Evolutionary conservation across 2,113 vertebrate species (phyloP).

Genomic region (Spea multiplicata): DNA sequence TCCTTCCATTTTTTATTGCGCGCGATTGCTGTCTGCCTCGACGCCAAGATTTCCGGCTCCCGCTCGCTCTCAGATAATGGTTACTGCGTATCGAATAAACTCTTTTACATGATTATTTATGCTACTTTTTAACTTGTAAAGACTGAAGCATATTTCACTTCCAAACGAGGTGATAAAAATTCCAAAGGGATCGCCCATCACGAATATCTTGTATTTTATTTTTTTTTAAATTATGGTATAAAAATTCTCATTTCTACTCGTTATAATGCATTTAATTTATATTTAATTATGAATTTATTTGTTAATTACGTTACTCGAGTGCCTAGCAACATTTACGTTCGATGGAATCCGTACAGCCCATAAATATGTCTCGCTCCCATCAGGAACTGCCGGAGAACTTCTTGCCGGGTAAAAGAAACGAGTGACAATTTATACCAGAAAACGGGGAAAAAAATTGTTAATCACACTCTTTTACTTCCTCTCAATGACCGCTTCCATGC

Average conservation of each 20-base stretch:
- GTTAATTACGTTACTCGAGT: conserved; percentile 37
- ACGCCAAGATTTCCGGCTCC: background rate
- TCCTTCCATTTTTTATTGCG: background rate
- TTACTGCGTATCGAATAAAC: background rate
- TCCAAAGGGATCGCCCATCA: conserved; percentile 12
- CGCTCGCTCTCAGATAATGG: background rate
- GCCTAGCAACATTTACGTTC: conserved; percentile 3
- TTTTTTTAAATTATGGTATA: conserved; percentile 20
- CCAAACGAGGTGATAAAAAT: conserved; percentile 4
- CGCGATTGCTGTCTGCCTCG: background rate
- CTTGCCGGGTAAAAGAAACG: conserved; percentile 5
- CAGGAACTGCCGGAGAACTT: background rate
- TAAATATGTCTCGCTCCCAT: conserved; percentile 17
- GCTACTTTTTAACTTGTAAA: background rate
- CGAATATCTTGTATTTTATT: background rate
- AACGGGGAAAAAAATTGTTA: conserved; percentile 29
- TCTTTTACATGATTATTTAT: conserved; percentile 5
- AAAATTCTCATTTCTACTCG: conserved; percentile 15
- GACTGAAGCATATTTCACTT: conserved; percentile 4
- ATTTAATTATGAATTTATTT: conserved; percentile 43
- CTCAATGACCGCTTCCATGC: no score
- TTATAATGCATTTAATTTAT: conserved; percentile 44
- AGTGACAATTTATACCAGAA: conserved; percentile 19
- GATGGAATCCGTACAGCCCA: conserved; percentile 8
- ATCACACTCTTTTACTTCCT: no score